Evolutionary conservation across 2,113 vertebrate genomes (phyloP), one percentile per base, ranked within the genome.

Genomic region (Festucalex cinctus): DNA sequence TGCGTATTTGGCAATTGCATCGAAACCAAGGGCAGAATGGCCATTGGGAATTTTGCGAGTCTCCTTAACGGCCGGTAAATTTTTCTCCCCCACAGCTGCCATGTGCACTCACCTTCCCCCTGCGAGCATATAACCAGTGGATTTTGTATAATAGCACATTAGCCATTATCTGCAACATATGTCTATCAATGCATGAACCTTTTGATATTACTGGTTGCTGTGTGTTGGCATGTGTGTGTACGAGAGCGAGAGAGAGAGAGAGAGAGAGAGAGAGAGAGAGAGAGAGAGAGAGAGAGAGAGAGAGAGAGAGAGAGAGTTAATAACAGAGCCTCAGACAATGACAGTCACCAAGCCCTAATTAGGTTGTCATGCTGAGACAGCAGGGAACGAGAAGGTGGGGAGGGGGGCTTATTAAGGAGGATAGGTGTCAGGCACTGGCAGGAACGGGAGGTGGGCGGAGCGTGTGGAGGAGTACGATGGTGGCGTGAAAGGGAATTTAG

Each of bases 291-390:
- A 68, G 71, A 67, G 8, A 49, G 48, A 7, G 2, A n/a, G 48
- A 22, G n/a, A 3, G 48, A 22, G n/a, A 22, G 14, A 51, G 48
- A 22, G 2, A 57, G 75, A 73, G 66, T 78, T 88, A 90, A 89
- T 88, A 86, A 88, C 81, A 84, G 80, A 74, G 71, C 75, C 83
- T 44, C 80, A 81, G 85, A 89, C 83, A 89, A 84, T 88, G 88
- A 90, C 86, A 89, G 88, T 84, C 82, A 87, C 84, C 75, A 74
- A 83, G 73, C 69, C 66, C 85, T 90, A 90, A 90, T 91, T 91
- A 91, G 88, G 86, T 83, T 88, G 88, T 88, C 88, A 89, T 77
- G 83, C 76, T 74, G 75, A 78, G 83, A 77, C 70, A 78, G 78
- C 70, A 48, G 78, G 76, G 65, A 69, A 35, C 54, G 24, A 67